Conservation (phyloP, 2,797 vertebrate species). For the Hypotaenidia okinawae region DNA sequence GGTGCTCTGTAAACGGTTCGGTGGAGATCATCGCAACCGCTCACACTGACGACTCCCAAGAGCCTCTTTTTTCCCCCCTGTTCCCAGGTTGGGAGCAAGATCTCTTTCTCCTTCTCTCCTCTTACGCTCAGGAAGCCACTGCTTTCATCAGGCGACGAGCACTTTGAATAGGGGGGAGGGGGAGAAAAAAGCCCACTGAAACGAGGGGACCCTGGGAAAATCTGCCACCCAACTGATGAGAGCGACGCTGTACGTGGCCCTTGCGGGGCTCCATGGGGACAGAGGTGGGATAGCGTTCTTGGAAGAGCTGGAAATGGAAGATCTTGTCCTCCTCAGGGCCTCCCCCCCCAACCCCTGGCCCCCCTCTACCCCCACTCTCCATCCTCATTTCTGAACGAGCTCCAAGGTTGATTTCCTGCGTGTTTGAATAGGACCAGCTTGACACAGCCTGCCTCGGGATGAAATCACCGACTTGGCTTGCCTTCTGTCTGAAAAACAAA, state of each 20-base stretch:
- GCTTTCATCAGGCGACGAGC: not conserved
- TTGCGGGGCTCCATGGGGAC: not conserved
- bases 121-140: not conserved
- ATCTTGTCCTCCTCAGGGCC: conserved; percentile 35
- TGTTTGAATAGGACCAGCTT: conserved; percentile 73
- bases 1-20: not conserved
- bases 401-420: conserved; percentile 70
- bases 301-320: not conserved
- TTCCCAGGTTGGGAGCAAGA: not conserved
- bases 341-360: not conserved
- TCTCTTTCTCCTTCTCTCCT: not conserved
- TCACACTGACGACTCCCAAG: not conserved
- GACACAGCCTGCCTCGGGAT: conserved; percentile 74
- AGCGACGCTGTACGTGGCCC: not conserved
- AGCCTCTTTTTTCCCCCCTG: not conserved
- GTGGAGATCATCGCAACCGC: not conserved
- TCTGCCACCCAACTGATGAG: not conserved
- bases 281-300: not conserved
- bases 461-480: conserved; percentile 76
- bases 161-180: not conserved
- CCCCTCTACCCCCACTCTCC: conserved; percentile 31
- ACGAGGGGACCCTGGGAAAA: not conserved
- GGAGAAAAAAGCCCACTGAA: not conserved
- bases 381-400: conserved; percentile 34
- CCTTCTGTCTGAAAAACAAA: conserved; percentile 69